Percentiles rank a stretch among this genome's conserved stretches.
phyloP scores from a whole-genome alignment of 2,888 invertebrate species.

The Uloborus plumipes region DNA sequence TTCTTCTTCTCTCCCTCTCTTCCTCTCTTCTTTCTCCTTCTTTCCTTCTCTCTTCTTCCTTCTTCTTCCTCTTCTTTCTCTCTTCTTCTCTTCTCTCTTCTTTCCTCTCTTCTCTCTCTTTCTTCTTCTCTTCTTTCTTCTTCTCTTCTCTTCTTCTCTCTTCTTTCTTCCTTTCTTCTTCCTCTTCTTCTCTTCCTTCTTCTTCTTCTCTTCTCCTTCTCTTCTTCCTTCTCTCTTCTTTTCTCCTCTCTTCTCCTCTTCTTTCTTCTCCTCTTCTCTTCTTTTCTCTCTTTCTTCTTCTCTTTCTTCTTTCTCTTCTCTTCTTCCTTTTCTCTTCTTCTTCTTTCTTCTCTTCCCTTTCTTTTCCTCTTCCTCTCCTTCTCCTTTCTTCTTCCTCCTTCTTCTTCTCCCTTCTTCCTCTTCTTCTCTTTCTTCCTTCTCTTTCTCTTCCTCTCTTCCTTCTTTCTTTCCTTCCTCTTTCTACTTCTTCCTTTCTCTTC shows the following conservation, averaged over 20 bases:
- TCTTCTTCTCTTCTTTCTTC: slow-evolving; percentile 5
- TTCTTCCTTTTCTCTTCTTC: background rate
- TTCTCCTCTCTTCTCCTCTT: background rate
- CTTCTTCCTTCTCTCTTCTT: background rate
- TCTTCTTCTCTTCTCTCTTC: background rate
- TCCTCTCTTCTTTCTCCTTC: background rate
- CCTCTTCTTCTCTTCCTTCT: background rate
- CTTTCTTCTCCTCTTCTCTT: background rate
- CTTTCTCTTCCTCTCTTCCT: background rate
- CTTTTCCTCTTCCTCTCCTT: background rate
- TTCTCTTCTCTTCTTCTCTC: background rate
- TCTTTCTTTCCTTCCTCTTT: background rate
- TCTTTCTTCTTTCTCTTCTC: background rate
- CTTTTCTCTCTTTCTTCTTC: background rate
- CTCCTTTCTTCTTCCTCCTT: background rate
- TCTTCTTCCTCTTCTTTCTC: background rate
- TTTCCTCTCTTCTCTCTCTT: background rate
- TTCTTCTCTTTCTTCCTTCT: background rate
- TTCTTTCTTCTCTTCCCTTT: background rate
- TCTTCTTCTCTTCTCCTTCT: background rate
- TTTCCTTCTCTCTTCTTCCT: background rate
- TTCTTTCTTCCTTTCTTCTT: background rate
- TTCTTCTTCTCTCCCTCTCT: background rate
- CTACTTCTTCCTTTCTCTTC: no score
- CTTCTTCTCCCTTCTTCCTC: background rate